Conservation (phyloP, 2,797 vertebrate genomes). For the Nyctalus aviator region DNA sequence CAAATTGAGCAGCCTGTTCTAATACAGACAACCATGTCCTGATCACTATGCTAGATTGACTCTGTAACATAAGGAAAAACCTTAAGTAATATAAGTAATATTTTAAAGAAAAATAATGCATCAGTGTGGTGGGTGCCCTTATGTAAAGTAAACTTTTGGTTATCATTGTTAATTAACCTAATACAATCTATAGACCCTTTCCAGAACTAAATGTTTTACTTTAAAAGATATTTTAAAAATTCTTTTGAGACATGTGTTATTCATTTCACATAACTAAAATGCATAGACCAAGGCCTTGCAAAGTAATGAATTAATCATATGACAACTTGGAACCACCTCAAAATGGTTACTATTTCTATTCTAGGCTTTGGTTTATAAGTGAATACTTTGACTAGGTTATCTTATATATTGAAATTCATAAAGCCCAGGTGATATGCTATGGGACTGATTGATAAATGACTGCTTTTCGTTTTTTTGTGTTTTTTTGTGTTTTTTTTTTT, state of each 20-base stretch:
- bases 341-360: not conserved
- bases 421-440: not conserved
- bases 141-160: not conserved
- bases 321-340: not conserved
- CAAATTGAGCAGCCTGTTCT: not conserved
- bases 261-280: not conserved
- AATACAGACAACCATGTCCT: not conserved
- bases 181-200: not conserved
- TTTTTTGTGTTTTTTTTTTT: not conserved
- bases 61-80: not conserved
- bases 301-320: not conserved
- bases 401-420: not conserved
- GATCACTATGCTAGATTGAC: not conserved
- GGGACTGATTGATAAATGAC: not conserved
- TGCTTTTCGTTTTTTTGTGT: not conserved
- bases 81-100: not conserved
- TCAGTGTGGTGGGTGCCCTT: not conserved
- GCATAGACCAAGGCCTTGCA: not conserved
- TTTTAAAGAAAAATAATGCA: not conserved
- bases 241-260: not conserved
- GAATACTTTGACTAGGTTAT: not conserved
- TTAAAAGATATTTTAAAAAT: not conserved
- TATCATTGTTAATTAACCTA: conserved; percentile 3
- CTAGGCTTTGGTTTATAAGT: conserved; percentile 3
- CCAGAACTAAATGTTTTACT: not conserved